A percentile compares a stretch with the other conserved stretches of the same genome.
These are phyloP conservation scores for Fragum fragum DNA, from an alignment of 2,888 invertebrate species.

Conservation along the genomic window DNA sequence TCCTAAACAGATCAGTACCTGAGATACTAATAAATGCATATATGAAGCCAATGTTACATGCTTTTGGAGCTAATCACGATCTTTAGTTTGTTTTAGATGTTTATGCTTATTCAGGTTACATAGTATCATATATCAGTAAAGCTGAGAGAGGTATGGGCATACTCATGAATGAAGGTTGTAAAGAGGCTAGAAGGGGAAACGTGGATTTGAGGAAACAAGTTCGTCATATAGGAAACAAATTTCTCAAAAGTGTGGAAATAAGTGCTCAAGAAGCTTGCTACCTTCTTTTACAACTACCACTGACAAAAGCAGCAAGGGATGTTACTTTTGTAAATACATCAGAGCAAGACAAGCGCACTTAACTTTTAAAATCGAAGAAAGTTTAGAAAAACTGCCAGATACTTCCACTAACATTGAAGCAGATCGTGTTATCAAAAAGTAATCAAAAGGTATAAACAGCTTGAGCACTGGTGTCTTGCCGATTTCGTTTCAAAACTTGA, in stretches of 20 bases:
- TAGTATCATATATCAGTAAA: constrained; percentile 68
- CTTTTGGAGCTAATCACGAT: constrained; percentile 83
- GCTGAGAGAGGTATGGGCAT: constrained; percentile 50
- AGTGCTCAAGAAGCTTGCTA: constrained; percentile 58
- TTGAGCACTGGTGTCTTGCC: constrained; percentile 35
- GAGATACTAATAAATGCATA: constrained; percentile 74
- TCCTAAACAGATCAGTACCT: constrained; percentile 64
- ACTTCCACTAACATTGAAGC: constrained; percentile 40
- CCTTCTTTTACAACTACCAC: too few relatives aligned
- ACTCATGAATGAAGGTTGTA: constrained; percentile 63
- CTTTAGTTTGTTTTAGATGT: constrained; percentile 83
- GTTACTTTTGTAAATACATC: too few relatives aligned
- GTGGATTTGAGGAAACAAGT: constrained; percentile 56
- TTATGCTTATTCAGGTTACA: constrained; percentile 82
- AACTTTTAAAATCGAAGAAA: not conserved
- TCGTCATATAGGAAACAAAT: constrained; percentile 44
- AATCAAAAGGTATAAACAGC: constrained; percentile 26
- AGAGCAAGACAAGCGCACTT: too few relatives aligned
- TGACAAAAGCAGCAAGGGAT: too few relatives aligned
- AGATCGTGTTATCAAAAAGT: constrained; percentile 41
- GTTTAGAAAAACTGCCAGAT: constrained; percentile 36
- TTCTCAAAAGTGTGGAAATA: constrained; percentile 39
- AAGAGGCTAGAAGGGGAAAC: constrained; percentile 76
- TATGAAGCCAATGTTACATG: constrained; percentile 67
- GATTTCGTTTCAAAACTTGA: constrained; percentile 32